Base-by-base conservation (phyloP, 2,113 vertebrate genomes). In the Elephas maximus region DNA sequence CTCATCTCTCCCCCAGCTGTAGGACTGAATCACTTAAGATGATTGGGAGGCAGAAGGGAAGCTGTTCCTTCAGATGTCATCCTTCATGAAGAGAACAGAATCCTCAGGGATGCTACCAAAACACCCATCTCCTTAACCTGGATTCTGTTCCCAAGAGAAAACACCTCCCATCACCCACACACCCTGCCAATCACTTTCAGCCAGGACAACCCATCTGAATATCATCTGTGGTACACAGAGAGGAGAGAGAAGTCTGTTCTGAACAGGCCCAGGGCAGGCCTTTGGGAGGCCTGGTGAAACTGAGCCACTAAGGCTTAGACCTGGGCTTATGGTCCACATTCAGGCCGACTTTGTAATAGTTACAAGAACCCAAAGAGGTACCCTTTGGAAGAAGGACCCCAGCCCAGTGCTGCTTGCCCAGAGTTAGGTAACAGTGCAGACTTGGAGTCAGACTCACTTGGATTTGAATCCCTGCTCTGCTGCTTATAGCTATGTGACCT, bases 381-480 rank as follows among this genome's bases (percentile, higher is more conserved):
- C 45, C 41, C 2, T 48, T 87, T 3, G 21, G 85, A 18, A n/a
- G 74, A 57, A 57, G 48, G 57, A 53, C n/a, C n/a, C 21, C 6
- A 45, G 1, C 37, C 33, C 69, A 51, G 20, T 63, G 83, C 63
- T 45, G 21, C 71, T 81, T 71, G 41, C 24, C 76, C 17, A 18
- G 44, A 73, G 4, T 83, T 37, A 0, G n/a, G 6, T 24, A 82
- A 77, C 41, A 67, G 17, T 45, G 65, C 48, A 81, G 45, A 88
- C 67, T 51, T 88, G 33, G 80, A 94, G 78, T 90, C 91, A 80
- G 62, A 82, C 21, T 90, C 23, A 48, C 23, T 45, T 63, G 53
- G 30, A 24, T 88, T 93, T 63, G 28, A 94, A 89, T 91, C 74
- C 21, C 73, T 93, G 57, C 28, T 95, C 51, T 96, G 41, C 76